Base-by-base conservation (phyloP, 2,888 invertebrate species). In the Eupithecia dodoneata region DNA sequence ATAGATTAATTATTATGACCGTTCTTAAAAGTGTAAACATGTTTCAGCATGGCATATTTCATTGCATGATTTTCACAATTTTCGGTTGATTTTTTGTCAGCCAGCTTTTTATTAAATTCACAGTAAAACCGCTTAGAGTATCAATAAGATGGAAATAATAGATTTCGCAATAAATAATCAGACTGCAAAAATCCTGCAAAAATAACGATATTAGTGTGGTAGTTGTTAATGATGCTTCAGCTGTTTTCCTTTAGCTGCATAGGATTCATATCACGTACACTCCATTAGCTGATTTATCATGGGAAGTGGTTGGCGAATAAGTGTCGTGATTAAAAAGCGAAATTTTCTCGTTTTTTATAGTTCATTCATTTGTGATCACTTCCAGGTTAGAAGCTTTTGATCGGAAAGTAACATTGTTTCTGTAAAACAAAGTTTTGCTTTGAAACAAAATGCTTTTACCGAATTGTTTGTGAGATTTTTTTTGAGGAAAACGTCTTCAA, bases 231-330 rank as follows among this genome's bases (percentile, higher is more conserved):
- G 63, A 44, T 18, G 63, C 45, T n/a, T n/a, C 72, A 76, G 78
- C 74, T 73, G 75, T 78, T 74, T 41, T 70, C 45, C 72, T 63
- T 76, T 30, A 49, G 72, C 79, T 79, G 67, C 45, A 55, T 30
- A n/a, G 82, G 79, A 90, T 90, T 91, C 89, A 75, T 81, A 87
- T 87, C 90, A 91, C 91, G 91, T 89, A 83, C 87, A 85, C 83
- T 88, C 88, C 90, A 91, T 91, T 90, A 91, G 87, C 88, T 90
- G 90, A 90, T 90, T 91, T 88, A 85, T 85, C 88, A 88, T 87
- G 88, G 88, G 88, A 90, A 89, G 89, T 87, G 86, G 86, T 85
- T 83, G 82, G 82, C 84, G 85, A 88, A 86, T 80, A 82, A 85
- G 80, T 81, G 82, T 79, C 80, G 82, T 84, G 84, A 83, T 85